Percentiles rank a stretch among this genome's conserved stretches.
Conservation (phyloP, 2,113 vertebrate genomes). For the Cheirogaleus medius region DNA sequence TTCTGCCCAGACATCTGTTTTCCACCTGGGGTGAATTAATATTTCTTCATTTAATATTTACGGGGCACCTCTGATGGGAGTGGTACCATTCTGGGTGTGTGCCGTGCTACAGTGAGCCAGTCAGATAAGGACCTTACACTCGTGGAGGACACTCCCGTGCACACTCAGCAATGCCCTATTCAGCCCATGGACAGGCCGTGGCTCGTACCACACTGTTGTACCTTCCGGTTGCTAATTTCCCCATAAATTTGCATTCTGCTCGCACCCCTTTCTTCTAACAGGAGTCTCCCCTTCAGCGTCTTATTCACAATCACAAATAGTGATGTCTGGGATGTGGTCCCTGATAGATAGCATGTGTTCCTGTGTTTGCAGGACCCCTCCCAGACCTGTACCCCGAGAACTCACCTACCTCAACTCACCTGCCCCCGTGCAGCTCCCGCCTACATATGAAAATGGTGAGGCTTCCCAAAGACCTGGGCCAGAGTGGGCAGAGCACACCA, state of each 20-base stretch:
- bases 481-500: neutral
- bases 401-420: constrained; percentile 11
- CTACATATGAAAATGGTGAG: constrained; percentile 65
- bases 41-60: neutral
- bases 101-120: neutral
- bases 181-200: fast-evolving
- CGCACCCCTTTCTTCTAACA: neutral
- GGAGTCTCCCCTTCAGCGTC: neutral
- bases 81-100: neutral
- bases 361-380: constrained; percentile 53
- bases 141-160: fast-evolving
- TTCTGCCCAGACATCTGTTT: neutral
- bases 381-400: neutral
- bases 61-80: neutral
- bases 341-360: neutral
- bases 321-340: neutral
- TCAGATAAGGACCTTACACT: neutral
- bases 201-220: neutral
- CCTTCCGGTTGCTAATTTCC: neutral
- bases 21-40: neutral
- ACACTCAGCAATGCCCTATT: fast-evolving
- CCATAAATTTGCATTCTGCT: neutral
- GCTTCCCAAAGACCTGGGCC: neutral
- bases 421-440: neutral
- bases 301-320: neutral